Base-by-base conservation (phyloP, 1,140 invertebrate species). In the Papilio glaucus region DNA sequence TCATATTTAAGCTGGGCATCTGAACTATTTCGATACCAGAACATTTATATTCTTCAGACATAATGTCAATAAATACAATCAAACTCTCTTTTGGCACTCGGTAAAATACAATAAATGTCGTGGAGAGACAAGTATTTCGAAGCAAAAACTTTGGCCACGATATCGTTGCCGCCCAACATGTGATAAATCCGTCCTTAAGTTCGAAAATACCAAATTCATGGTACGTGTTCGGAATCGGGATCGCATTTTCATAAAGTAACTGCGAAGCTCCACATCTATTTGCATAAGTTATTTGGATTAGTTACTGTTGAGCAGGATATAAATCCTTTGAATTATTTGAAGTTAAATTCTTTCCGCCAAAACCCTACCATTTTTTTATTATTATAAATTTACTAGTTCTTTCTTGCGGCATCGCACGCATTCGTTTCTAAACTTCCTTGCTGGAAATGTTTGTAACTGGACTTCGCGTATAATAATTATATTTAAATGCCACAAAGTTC, bases 131-230 rank as follows among this genome's bases (percentile, higher is more conserved):
- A 63, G 37, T 63, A 63, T 63, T 63, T 38, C 33, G 15, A 37
- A 39, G 33, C 13, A 39, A 37, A 63, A 63, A 63, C 29, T 63
- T 63, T 63, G 1, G n/a, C 26, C 24, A 7, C 60, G 12, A 62
- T 37, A 62, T 39, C 61, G 33, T 39, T 63, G 18, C 45, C 60
- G 60, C 37, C 61, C 61, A 39, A 63, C 61, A 63, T 63, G 61
- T 63, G 61, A 63, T 63, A 63, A 63, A 63, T 63, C 61, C 61
- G 61, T 63, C 33, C 61, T 38, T 63, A 63, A 63, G 61, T 63
- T 63, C 33, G 61, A 63, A 63, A 63, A 63, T 63, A 63, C 61
- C 61, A 63, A 63, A 63, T 63, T 63, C 61, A 63, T 63, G 33
- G 33, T 63, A 63, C 61, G 61, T 63, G 61, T 63, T 39, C 61